Evolutionary conservation across 2,888 invertebrate species (phyloP), one percentile per base, ranked within the genome.

Genomic region (Yponomeuta evonymella): DNA sequence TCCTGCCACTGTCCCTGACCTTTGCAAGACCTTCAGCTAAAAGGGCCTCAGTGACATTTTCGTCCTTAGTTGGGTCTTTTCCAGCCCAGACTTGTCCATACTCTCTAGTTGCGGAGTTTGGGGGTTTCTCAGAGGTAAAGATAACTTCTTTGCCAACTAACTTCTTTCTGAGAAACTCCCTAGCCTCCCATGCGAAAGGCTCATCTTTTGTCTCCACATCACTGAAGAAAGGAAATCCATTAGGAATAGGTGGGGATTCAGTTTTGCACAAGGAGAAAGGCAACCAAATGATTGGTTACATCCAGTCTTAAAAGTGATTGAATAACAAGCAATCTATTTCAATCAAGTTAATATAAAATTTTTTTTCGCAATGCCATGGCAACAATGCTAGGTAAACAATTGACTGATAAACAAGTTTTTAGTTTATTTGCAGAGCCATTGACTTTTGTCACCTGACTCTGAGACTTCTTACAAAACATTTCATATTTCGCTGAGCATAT

Each of bases 131-230:
- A 70, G 94, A 93, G 62, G 95, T 95, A 83, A 98, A 98, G 23
- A 94, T 94, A 0, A 99, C 97, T 79, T 97, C 96, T 84, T 97
- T 96, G 2, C 98, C 98, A 79, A 99, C 95, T 58, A 99, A 89
- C 85, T 97, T 97, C 82, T 97, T 97, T 62, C 99, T 94, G 69
- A 99, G 92, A 82, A 96, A 99, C 89, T 99, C 99, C 71, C 99
- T 95, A 1, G 99, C 97, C 83, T 99, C 99, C 98, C 99, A 99
- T 0, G 98, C 99, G 93, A 94, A 99, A 1, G 99, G 97, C 89
- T 99, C 97, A 84, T 98, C 98, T 84, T 95, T 96, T 12, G 94
- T 94, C 79, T 96, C 96, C 67, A 94, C 94, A 65, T 94, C 93
- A 84, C 93, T 94, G 84, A 70, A 81, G 74, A 36, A 66, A 11